These are phyloP conservation scores for Drosophila birchii DNA, from an alignment of 2,888 invertebrate species.

Conservation along the genomic window DNA sequence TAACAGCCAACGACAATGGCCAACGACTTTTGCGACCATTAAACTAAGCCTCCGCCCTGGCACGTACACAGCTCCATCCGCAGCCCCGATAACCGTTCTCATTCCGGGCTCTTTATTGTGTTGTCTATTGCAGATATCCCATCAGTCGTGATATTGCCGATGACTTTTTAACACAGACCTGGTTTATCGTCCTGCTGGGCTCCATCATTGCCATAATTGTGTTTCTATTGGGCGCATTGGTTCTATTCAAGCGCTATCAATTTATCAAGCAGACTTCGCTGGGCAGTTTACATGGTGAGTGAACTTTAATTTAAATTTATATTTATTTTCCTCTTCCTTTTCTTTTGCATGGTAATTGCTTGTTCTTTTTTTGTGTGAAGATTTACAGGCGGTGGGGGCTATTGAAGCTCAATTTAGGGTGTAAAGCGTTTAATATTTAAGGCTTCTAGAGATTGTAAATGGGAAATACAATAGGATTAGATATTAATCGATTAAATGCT, in stretches of 20 bases:
- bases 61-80: constrained; percentile 58
- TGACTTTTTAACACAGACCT: constrained; percentile 93
- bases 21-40: constrained; percentile 63
- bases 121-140: constrained; percentile 83
- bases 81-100: constrained; percentile 53
- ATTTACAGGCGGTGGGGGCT: constrained; percentile 47
- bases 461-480: too few relatives aligned
- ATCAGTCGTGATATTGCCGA: constrained; percentile 86
- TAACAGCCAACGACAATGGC: constrained; percentile 79
- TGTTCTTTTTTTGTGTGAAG: constrained; percentile 38
- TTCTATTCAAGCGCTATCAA: constrained; percentile 90
- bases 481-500: not conserved
- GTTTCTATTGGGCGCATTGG: constrained; percentile 92
- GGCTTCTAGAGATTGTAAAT: not conserved
- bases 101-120: constrained; percentile 44
- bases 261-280: constrained; percentile 89
- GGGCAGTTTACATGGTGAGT: constrained; percentile 86
- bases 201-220: constrained; percentile 94
- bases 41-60: constrained; percentile 71
- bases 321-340: constrained; percentile 28
- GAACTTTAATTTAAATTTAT: constrained; percentile 51
- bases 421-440: constrained; percentile 31
- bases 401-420: constrained; percentile 46
- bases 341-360: constrained; percentile 29
- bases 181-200: constrained; percentile 95